Conservation (phyloP, 2,797 vertebrate species). For the Protonibea diacanthus region DNA sequence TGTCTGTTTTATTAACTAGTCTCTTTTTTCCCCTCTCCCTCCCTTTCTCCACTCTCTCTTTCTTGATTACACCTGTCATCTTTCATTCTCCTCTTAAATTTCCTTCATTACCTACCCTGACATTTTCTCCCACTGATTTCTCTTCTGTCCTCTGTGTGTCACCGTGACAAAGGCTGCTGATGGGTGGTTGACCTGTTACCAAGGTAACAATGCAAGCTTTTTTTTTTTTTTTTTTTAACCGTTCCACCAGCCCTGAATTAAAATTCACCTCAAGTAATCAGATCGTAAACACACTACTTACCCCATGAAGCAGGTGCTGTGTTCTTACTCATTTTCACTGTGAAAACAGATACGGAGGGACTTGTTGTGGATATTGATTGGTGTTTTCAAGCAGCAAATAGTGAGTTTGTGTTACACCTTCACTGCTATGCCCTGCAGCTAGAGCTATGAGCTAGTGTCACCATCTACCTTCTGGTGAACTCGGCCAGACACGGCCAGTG, state of each 20-base stretch:
- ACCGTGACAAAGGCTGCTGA: background rate
- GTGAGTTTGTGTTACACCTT: no score
- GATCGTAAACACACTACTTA: background rate
- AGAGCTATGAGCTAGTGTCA: no score
- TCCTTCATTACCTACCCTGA: background rate
- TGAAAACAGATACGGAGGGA: no score
- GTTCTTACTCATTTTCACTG: no score
- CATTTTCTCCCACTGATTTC: background rate
- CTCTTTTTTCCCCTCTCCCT: background rate
- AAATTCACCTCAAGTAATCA: background rate
- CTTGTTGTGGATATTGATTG: no score
- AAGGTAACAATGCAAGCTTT: background rate
- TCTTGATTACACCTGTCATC: constrained; percentile 23
- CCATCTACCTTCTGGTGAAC: no score
- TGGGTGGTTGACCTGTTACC: constrained; percentile 3
- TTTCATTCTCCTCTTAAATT: constrained; percentile 5
- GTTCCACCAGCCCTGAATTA: background rate
- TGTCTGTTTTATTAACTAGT: background rate
- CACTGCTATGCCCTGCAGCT: no score
- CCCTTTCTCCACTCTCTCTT: background rate
- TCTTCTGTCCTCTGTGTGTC: background rate
- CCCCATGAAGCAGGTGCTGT: no score
- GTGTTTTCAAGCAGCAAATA: no score
- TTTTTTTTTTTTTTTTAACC: background rate
- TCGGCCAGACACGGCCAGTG: no score